These are phyloP conservation scores for Saturnia japonica DNA, from an alignment of 2,888 invertebrate species.

Conservation along the genomic window DNA sequence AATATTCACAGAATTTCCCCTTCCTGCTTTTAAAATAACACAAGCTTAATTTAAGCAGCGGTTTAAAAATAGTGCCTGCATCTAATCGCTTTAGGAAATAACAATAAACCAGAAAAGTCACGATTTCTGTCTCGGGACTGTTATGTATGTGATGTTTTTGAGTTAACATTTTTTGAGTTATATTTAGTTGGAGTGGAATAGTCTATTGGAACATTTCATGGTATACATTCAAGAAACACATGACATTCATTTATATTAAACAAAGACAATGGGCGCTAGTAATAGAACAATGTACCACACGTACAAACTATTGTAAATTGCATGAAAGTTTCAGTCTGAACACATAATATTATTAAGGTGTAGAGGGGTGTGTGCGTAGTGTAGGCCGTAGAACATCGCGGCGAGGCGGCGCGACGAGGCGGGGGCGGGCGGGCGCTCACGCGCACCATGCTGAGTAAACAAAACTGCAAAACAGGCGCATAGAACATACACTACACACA, in stretches of 20 bases:
- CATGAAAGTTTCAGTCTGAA: slow-evolving; percentile 24
- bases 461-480: slow-evolving; percentile 62
- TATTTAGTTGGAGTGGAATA: slow-evolving; percentile 19
- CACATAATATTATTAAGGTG: slow-evolving; percentile 1
- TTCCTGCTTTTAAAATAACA: slow-evolving; percentile 73
- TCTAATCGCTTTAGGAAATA: slow-evolving; percentile 66
- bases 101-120: slow-evolving; percentile 70
- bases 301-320: not conserved
- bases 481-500: slow-evolving; percentile 54
- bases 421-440: slow-evolving; percentile 39
- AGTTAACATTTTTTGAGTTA: slow-evolving; percentile 36
- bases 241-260: not conserved
- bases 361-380: slow-evolving; percentile 1
- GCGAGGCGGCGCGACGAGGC: slow-evolving; percentile 49
- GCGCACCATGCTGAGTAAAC: slow-evolving; percentile 71
- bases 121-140: slow-evolving; percentile 49
- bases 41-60: slow-evolving; percentile 63
- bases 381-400: slow-evolving; percentile 25
- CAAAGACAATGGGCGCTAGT: not conserved
- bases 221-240: not conserved
- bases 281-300: not conserved
- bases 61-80: slow-evolving; percentile 59
- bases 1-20: slow-evolving; percentile 69
- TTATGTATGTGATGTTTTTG: slow-evolving; percentile 38
- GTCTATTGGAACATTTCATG: slow-evolving; percentile 10